Evolutionary conservation across 2,888 invertebrate genomes (phyloP).

Genomic region (Pseudoips prasinana): DNA sequence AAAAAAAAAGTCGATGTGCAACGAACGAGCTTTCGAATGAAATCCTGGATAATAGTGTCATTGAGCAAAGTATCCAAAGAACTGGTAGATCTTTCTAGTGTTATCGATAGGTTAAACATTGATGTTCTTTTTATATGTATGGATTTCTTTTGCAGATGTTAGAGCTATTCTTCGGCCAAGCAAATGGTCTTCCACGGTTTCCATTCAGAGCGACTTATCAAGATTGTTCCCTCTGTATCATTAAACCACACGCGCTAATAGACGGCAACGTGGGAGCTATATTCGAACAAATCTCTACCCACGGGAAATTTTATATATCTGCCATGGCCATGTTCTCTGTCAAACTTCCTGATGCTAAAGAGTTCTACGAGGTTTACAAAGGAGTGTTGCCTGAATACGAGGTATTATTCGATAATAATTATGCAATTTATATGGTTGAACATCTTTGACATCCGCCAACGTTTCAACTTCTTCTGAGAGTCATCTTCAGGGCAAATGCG

Average conservation of each 20-base stretch:
- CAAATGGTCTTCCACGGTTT: slow-evolving; percentile 51
- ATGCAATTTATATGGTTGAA: too few relatives aligned
- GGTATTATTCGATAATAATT: slow-evolving; percentile 59
- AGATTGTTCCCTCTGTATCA: slow-evolving; percentile 89
- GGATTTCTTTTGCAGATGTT: slow-evolving; percentile 55
- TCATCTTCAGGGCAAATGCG: too few relatives aligned
- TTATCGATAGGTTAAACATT: too few relatives aligned
- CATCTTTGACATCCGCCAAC: too few relatives aligned
- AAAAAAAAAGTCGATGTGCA: too few relatives aligned
- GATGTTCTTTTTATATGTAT: too few relatives aligned
- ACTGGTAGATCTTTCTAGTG: too few relatives aligned
- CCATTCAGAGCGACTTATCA: slow-evolving; percentile 80
- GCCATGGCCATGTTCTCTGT: slow-evolving; percentile 91
- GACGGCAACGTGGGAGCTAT: slow-evolving; percentile 89
- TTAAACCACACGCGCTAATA: slow-evolving; percentile 94
- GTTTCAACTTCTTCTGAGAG: too few relatives aligned
- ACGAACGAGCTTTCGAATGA: too few relatives aligned
- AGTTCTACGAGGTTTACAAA: slow-evolving; percentile 96
- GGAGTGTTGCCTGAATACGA: slow-evolving; percentile 90
- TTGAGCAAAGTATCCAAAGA: too few relatives aligned
- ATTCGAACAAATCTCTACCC: slow-evolving; percentile 86
- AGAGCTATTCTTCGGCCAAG: slow-evolving; percentile 61
- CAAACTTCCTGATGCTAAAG: slow-evolving; percentile 89
- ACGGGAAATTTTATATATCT: slow-evolving; percentile 87
- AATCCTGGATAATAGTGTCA: too few relatives aligned